Percentiles rank a stretch among this genome's conserved stretches.
Conservation (phyloP, 2,797 vertebrate genomes). For the Taenioides sp. region DNA sequence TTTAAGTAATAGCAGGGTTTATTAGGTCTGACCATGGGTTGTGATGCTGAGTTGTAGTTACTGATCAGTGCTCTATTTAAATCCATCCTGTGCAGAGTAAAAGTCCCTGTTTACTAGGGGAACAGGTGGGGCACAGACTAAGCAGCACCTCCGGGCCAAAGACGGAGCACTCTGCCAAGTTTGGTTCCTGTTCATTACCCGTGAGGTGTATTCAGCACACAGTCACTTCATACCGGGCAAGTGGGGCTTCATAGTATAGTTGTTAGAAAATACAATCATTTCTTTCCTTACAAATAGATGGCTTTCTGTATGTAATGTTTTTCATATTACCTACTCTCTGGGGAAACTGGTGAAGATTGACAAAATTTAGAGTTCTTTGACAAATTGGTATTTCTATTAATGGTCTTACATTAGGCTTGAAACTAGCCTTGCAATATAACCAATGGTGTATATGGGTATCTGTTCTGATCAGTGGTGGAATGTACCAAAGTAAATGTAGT, state of each 20-base stretch:
- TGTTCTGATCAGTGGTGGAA: too few species aligned
- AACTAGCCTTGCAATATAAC: too few species aligned
- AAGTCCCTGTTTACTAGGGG: constrained; percentile 28
- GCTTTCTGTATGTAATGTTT: too few species aligned
- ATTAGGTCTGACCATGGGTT: constrained; percentile 37
- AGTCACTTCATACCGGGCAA: constrained; percentile 13
- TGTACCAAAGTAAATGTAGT: too few species aligned
- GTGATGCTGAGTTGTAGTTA: constrained; percentile 40
- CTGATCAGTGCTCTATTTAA: constrained; percentile 48
- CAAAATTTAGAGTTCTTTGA: too few species aligned
- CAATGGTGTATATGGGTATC: too few species aligned
- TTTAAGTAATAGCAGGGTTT: constrained; percentile 49
- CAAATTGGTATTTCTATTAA: too few species aligned
- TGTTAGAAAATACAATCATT: constrained; percentile 6
- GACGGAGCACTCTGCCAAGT: constrained; percentile 11
- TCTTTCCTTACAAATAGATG: too few species aligned
- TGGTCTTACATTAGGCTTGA: too few species aligned
- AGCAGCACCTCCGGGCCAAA: constrained; percentile 12
- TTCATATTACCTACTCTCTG: too few species aligned
- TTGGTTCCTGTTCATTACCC: constrained; percentile 16
- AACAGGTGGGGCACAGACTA: constrained; percentile 20
- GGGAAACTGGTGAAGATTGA: too few species aligned
- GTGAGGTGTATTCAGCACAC: constrained; percentile 8
- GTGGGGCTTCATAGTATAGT: constrained; percentile 28
- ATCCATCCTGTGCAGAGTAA: constrained; percentile 49